Percentiles rank a stretch among this genome's conserved stretches.
These are phyloP conservation scores for Manis javanica DNA, from an alignment of 2,797 vertebrate species.

Conservation along the genomic window DNA sequence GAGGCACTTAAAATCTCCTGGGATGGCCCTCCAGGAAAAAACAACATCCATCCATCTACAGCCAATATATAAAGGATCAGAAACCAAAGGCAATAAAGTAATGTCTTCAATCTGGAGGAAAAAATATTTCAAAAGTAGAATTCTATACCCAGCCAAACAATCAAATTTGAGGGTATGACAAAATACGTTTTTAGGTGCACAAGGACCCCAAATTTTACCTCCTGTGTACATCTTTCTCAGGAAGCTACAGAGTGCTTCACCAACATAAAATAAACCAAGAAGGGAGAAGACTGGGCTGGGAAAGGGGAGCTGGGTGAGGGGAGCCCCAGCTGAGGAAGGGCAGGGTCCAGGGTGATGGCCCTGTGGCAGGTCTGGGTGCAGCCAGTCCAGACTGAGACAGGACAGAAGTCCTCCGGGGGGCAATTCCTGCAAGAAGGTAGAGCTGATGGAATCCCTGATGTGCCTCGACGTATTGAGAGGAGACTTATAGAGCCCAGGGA, in stretches of 20 bases:
- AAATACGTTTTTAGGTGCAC: neutral
- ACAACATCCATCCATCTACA: neutral
- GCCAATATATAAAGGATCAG: neutral
- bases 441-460: neutral
- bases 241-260: neutral
- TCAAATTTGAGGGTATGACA: neutral
- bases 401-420: neutral
- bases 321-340: neutral
- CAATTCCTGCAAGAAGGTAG: neutral
- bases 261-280: neutral
- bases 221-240: neutral
- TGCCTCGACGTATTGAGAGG: neutral
- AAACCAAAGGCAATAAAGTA: neutral
- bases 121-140: neutral
- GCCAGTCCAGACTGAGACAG: neutral
- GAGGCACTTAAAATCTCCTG: neutral
- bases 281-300: neutral
- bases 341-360: too few species aligned
- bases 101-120: neutral
- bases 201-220: neutral
- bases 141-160: neutral
- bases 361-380: neutral
- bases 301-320: neutral
- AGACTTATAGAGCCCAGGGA: neutral
- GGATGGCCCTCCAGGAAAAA: neutral